Conservation (phyloP, 2,888 invertebrate species). For the Monopis laevigella region DNA sequence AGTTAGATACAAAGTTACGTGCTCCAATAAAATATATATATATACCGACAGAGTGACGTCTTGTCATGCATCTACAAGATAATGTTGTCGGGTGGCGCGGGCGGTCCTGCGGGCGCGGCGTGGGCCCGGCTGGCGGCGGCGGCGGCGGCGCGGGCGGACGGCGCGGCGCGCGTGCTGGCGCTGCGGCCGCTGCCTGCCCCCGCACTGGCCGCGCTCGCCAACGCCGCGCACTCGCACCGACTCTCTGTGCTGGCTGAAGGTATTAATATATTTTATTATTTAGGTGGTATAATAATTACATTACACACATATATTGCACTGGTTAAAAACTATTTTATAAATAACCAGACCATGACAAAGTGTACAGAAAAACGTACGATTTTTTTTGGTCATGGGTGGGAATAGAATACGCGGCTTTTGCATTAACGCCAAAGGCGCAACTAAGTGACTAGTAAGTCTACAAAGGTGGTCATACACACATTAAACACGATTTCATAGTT, state of each 20-base stretch:
- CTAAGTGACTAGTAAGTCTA: not conserved
- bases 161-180: slow-evolving; percentile 30
- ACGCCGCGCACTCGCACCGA: slow-evolving; percentile 42
- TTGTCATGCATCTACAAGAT: slow-evolving; percentile 30
- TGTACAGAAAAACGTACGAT: too few species aligned
- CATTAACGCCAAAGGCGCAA: not conserved
- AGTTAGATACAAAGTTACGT: not conserved
- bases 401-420: not conserved
- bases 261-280: too few species aligned
- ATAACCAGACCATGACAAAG: too few species aligned
- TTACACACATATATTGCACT: too few species aligned
- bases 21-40: not conserved
- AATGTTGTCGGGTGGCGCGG: slow-evolving; percentile 26
- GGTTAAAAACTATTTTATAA: too few species aligned
- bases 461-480: too few species aligned
- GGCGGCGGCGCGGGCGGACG: slow-evolving; percentile 27
- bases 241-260: slow-evolving; percentile 35
- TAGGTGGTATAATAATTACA: too few species aligned
- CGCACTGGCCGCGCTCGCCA: slow-evolving; percentile 44
- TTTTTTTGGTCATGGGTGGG: not conserved
- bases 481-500: too few species aligned
- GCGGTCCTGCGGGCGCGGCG: slow-evolving; percentile 18
- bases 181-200: slow-evolving; percentile 24
- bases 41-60: slow-evolving; percentile 33
- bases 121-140: slow-evolving; percentile 29